A percentile compares a stretch with the other conserved stretches of the same genome.
phyloP scores from a whole-genome alignment of 2,888 invertebrate genomes.

The Agrochola lota region DNA sequence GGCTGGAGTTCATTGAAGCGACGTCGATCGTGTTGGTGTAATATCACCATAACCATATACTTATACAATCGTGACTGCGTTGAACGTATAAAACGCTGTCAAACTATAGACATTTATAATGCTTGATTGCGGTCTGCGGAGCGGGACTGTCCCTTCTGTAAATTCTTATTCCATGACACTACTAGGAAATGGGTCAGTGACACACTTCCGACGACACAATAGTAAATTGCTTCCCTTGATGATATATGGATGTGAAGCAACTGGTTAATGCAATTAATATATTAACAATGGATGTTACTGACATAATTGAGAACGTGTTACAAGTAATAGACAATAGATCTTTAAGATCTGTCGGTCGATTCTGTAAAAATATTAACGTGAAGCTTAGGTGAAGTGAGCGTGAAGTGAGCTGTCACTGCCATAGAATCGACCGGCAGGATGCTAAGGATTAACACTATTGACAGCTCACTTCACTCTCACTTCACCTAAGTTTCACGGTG shows the following conservation, averaged over 20 bases:
- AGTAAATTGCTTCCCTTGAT: constrained; percentile 52
- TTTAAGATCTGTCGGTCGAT: too few species aligned
- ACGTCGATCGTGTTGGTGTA: too few species aligned
- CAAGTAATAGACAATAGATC: background rate
- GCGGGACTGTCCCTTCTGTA: constrained; percentile 2
- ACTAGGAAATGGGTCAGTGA: constrained; percentile 50
- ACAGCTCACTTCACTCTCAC: too few species aligned
- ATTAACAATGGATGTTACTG: constrained; percentile 26
- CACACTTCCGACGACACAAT: constrained; percentile 49
- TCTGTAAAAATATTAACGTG: too few species aligned
- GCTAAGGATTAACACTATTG: too few species aligned
- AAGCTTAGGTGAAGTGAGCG: too few species aligned
- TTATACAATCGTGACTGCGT: too few species aligned
- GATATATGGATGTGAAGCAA: constrained; percentile 44
- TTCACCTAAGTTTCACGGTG: too few species aligned
- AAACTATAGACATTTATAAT: background rate
- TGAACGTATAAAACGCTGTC: background rate
- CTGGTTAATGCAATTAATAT: constrained; percentile 38
- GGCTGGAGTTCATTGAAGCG: too few species aligned
- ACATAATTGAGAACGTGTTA: constrained; percentile 9
- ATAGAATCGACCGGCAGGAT: too few species aligned
- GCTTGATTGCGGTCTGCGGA: background rate
- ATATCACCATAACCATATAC: too few species aligned
- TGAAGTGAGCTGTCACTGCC: too few species aligned
- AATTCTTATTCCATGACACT: constrained; percentile 1